A percentile compares a stretch with the other conserved stretches of the same genome.
phyloP scores from a whole-genome alignment of 1,140 invertebrate genomes.

The Caenorhabditis tropicalis region DNA sequence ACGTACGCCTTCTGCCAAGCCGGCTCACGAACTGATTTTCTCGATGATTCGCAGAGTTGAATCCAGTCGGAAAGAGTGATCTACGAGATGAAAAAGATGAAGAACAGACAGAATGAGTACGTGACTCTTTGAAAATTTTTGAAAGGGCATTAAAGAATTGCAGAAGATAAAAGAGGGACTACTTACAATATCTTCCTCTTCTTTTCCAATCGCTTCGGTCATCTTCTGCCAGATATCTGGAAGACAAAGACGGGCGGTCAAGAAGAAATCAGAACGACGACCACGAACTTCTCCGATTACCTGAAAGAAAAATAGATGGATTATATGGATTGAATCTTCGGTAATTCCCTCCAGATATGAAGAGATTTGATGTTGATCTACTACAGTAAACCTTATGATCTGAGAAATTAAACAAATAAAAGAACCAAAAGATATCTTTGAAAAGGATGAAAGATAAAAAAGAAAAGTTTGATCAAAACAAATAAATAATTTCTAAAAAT shows the following conservation, averaged over 20 bases:
- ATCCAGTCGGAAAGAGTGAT: constrained; percentile 38
- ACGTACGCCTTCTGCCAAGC: constrained; percentile 41
- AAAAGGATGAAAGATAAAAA: neutral
- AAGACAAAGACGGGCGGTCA: constrained; percentile 23
- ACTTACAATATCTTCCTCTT: constrained; percentile 34
- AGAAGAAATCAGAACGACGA: constrained; percentile 1
- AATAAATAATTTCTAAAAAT: neutral
- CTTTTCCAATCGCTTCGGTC: constrained; percentile 24
- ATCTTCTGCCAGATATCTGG: constrained; percentile 37
- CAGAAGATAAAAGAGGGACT: neutral
- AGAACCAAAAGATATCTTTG: neutral
- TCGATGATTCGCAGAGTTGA: constrained; percentile 23
- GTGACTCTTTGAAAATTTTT: neutral
- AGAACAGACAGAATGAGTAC: neutral
- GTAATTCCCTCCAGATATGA: too few relatives aligned
- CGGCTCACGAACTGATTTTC: constrained; percentile 13
- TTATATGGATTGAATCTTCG: neutral
- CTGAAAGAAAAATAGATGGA: neutral
- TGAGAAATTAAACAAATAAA: neutral
- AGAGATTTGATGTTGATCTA: too few relatives aligned
- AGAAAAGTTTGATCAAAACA: neutral
- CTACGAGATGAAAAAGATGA: neutral
- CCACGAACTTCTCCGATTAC: constrained; percentile 35
- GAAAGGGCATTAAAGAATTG: neutral
- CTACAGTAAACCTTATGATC: too few relatives aligned